Evolutionary conservation across 2,113 vertebrate genomes (phyloP).

Genomic region (Equus przewalskii): DNA sequence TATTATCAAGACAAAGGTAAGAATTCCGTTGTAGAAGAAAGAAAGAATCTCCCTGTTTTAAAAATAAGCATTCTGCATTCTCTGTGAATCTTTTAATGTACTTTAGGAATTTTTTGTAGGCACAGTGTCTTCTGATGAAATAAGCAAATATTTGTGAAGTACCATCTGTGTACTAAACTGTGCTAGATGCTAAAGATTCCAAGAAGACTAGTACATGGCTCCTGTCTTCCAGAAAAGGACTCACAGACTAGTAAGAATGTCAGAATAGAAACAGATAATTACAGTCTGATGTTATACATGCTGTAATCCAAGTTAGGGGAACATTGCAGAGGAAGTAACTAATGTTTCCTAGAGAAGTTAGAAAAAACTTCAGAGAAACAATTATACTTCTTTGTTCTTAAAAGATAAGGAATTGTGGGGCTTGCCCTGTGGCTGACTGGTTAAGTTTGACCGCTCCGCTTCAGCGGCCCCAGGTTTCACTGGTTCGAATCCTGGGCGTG

Average conservation of each 20-base stretch:
- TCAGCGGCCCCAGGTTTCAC: no score
- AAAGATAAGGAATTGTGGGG: background rate
- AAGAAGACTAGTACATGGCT: background rate
- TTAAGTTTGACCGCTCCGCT: no score
- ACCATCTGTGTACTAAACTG: background rate
- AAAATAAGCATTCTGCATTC: conserved; percentile 22
- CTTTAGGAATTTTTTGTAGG: background rate
- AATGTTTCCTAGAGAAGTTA: background rate
- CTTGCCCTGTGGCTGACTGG: no score
- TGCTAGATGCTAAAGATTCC: background rate
- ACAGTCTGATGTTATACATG: background rate
- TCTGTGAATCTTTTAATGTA: background rate
- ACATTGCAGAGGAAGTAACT: background rate
- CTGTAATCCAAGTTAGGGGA: background rate
- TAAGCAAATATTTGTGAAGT: background rate
- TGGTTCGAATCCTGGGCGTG: no score
- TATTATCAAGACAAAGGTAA: background rate
- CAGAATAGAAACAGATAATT: background rate
- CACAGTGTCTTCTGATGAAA: background rate
- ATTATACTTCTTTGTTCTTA: conserved; percentile 10
- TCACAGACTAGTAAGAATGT: background rate
- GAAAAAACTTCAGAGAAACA: background rate
- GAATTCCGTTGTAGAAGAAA: background rate
- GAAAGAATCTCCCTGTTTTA: background rate
- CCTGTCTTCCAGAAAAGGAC: background rate